Base-by-base conservation (phyloP, 2,888 invertebrate genomes). In the Therioaphis trifolii region DNA sequence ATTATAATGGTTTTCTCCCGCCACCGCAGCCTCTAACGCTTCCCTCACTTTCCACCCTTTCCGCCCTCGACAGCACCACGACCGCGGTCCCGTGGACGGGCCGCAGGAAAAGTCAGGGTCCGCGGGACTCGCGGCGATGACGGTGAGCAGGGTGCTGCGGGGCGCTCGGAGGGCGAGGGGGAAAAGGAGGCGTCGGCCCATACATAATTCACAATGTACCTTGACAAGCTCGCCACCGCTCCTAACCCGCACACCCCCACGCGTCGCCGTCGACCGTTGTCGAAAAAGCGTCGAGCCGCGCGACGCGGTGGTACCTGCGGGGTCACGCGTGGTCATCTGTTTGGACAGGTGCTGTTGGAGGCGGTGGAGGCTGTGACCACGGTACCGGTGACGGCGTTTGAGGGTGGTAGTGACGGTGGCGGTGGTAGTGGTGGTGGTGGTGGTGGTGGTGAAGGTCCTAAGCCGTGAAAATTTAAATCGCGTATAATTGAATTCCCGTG, bases 141-240 rank as follows among this genome's bases (percentile, higher is more conserved):
- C 46, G 46, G 11, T 3, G 14, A 14, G 46, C 46, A 46, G 46
- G 11, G n/a, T n/a, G n/a, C 11, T 4, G 49, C 1, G 18, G 18
- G 43, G 40, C 11, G 21, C n/a, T 0, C 9, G 11, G 40, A 4
- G 24, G 9, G 52, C n/a, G 52, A 52, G 12, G 49, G 77, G 18
- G 69, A 21, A 49, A 52, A 55, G 14, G 49, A 46, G 52, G 78
- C 43, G 78, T 68, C 77, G 78, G 69, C n/a, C 55, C 40, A 55
- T 79, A 69, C 79, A 79, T 79, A 79, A 79, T 79, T 79, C 79
- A 79, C 79, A 71, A 58, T 71, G 79, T 71, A 79, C 69, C 58
- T 69, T 71, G 79, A 79, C 79, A 79, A 69, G 69, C 29, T 7
- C 40, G 18, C 18, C n/a, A n/a, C 15, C 4, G 24, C 35, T 24